These are phyloP conservation scores for Cyanistes caeruleus DNA, from an alignment of 2,113 vertebrate species.

Conservation along the genomic window DNA sequence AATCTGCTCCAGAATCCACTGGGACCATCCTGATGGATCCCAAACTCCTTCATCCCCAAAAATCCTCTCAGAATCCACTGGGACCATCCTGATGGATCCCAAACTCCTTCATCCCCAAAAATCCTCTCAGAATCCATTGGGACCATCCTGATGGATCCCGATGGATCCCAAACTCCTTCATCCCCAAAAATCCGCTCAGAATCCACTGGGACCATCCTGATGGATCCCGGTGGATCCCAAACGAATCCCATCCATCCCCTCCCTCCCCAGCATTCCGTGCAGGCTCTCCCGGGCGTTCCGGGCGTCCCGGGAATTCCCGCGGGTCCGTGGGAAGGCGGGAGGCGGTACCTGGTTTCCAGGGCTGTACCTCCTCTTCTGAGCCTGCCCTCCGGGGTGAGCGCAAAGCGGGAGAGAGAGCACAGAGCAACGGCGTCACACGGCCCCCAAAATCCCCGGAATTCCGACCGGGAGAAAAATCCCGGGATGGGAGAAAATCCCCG, in stretches of 20 bases:
- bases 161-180: background rate
- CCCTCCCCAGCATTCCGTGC: background rate
- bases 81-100: background rate
- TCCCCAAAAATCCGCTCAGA: background rate
- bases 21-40: background rate
- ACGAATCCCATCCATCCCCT: background rate
- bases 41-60: background rate
- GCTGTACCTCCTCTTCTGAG: constrained; percentile 95
- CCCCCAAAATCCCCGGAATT: background rate
- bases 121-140: background rate
- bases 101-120: background rate
- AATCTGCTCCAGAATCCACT: background rate
- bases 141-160: background rate
- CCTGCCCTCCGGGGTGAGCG: constrained; percentile 79
- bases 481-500: no score
- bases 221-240: background rate
- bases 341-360: constrained; percentile 90
- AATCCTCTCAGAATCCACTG: background rate
- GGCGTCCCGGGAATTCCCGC: background rate
- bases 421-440: constrained; percentile 68
- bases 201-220: accelerated
- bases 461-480: background rate
- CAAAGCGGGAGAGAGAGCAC: constrained; percentile 73
- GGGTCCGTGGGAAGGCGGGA: background rate
- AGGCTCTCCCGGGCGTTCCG: background rate